Conservation (phyloP, 2,113 vertebrate species). For the Nothoprocta pentlandii region DNA sequence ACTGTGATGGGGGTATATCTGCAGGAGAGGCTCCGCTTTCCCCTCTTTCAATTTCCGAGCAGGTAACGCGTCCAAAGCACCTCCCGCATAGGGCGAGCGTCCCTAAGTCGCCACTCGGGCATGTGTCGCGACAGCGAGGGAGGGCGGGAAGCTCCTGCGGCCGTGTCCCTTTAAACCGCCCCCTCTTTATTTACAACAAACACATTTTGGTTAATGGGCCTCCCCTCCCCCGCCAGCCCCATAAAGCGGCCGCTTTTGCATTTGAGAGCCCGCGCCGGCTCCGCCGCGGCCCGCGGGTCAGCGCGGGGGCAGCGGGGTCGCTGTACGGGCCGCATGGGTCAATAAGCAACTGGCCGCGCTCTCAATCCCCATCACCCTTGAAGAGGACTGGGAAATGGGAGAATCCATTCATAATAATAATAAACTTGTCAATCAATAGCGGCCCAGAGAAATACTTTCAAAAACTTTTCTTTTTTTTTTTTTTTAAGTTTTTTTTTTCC, state of each 20-base stretch:
- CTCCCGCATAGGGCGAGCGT: too few relatives aligned
- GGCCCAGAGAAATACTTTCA: conserved; percentile 54
- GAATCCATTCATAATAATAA: conserved; percentile 71
- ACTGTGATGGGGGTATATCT: too few relatives aligned
- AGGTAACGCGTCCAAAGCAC: too few relatives aligned
- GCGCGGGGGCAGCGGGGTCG: conserved; percentile 57
- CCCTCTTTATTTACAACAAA: conserved; percentile 31
- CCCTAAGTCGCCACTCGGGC: too few relatives aligned
- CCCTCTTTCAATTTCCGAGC: too few relatives aligned
- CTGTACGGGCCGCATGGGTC: conserved; percentile 63
- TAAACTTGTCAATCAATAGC: conserved; percentile 68
- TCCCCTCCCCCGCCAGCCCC: neutral
- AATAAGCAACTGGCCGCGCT: conserved; percentile 68
- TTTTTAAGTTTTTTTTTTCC: neutral
- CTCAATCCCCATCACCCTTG: conserved; percentile 63
- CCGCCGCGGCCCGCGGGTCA: conserved; percentile 63
- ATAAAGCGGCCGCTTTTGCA: conserved; percentile 36
- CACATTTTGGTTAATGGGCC: conserved; percentile 20
- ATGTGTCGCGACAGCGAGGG: too few relatives aligned
- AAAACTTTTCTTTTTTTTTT: neutral
- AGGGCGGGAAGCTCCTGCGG: neutral
- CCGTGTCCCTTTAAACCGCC: neutral
- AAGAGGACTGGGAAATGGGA: conserved; percentile 66
- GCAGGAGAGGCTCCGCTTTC: too few relatives aligned
- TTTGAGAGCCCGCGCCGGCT: conserved; percentile 51